Base-by-base conservation (phyloP, 1,140 invertebrate genomes). In the Aphelinus certus region DNA sequence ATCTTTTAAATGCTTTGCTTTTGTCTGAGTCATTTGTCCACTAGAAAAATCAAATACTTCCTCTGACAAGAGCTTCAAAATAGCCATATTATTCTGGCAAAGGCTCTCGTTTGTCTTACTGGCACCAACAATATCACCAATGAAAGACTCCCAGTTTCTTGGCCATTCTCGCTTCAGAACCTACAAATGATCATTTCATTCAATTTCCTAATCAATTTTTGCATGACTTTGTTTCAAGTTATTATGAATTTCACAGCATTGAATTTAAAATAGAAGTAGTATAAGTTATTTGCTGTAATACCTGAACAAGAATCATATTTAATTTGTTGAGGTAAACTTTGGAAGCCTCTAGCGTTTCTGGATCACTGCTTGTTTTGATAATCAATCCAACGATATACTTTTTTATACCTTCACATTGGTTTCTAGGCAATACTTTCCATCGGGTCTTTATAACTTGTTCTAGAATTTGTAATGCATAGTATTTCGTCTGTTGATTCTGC, bases 111-210 rank as follows among this genome's bases (percentile, higher is more conserved):
- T 99, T 9, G 97, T 99, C 89, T 99, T 99, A 83, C 96, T 98
- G 9, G 98, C 96, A 56, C 98, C 98, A 66, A 99, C 98, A 88
- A 99, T 99, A 83, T 99, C 98, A 82, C 94, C 93, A 77, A 99
- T 99, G 86, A 99, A 99, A 3, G 96, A 95, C 83, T 98, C 96
- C 98, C 98, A 99, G 85, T 99, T 98, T 83, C 98, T 97, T 62
- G 98, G 98, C 98, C 98, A 99, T 88, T 99, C 98, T 82, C 98
- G 91, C 88, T 99, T 99, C 78, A 99, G 90, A 77, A 99, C 98
- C 93, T 99, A 90, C 62, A 86, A 62, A 78, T 75, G 45, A 49
- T 42, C 26, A 26, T 26, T 26, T 26, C 26, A 26, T 26, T 26
- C 26, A 26, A 26, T 26, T 0, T 26, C 26, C 26, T 26, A 26